phyloP scores from a whole-genome alignment of 1,140 invertebrate species.

The Anastatus disparis region DNA sequence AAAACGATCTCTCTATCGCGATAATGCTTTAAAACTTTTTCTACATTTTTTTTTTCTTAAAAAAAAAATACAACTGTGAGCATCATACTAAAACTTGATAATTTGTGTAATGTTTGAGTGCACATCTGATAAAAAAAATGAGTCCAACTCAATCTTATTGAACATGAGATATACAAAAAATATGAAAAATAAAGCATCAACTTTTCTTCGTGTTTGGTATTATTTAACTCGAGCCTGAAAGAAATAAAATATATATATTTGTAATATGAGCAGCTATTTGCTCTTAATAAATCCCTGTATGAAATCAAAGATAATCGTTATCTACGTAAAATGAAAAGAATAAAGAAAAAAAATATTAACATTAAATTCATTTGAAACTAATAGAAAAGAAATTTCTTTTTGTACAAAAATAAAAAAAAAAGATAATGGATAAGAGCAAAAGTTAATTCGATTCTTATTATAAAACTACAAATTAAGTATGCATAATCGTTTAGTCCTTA shows the following conservation, averaged over 20 bases:
- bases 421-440: not conserved
- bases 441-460: constrained; percentile 1
- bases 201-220: constrained; percentile 16
- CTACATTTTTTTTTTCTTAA: not conserved
- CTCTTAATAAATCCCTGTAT: no score
- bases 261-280: no score
- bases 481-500: not conserved
- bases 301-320: not conserved
- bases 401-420: not conserved
- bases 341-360: not conserved
- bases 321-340: not conserved
- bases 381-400: constrained; percentile 4
- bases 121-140: constrained; percentile 10
- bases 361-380: not conserved
- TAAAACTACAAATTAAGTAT: not conserved
- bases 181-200: not conserved
- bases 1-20: not conserved
- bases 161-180: constrained; percentile 2
- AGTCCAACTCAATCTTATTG: not conserved
- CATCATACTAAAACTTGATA: not conserved
- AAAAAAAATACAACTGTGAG: not conserved
- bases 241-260: no score
- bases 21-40: not conserved
- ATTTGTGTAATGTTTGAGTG: constrained; percentile 21
- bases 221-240: not conserved